Conservation (phyloP, 2,113 vertebrate species). For the Epinephelus fuscoguttatus region DNA sequence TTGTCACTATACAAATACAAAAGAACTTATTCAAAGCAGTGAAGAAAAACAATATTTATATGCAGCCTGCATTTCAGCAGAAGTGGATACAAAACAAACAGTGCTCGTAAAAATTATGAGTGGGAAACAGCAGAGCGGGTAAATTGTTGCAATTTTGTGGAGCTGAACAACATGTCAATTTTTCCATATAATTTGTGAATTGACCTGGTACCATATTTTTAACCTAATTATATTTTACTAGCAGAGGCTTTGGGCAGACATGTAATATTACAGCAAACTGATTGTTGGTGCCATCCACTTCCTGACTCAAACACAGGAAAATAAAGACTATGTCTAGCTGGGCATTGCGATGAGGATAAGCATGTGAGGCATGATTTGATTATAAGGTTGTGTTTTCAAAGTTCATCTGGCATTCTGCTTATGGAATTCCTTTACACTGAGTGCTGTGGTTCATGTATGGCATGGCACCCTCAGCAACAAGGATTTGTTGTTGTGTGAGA, state of each 20-base stretch:
- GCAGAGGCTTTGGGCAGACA: background rate
- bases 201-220: background rate
- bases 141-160: background rate
- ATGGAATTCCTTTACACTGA: background rate
- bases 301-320: background rate
- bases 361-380: background rate
- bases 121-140: background rate
- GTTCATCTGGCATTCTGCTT: background rate
- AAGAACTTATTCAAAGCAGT: slow-evolving; percentile 11
- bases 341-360: background rate
- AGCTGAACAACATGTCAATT: background rate
- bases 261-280: background rate
- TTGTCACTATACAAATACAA: background rate
- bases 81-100: slow-evolving; percentile 21
- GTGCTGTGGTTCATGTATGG: background rate
- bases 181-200: background rate
- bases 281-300: background rate
- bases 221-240: background rate
- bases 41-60: slow-evolving; percentile 6
- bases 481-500: slow-evolving; percentile 3
- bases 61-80: background rate
- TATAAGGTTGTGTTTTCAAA: background rate
- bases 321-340: background rate
- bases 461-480: background rate
- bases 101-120: slow-evolving; percentile 2